Percentiles rank a stretch among this genome's conserved stretches.
These are phyloP conservation scores for Philereme transversata DNA, from an alignment of 2,888 invertebrate species.

Conservation along the genomic window DNA sequence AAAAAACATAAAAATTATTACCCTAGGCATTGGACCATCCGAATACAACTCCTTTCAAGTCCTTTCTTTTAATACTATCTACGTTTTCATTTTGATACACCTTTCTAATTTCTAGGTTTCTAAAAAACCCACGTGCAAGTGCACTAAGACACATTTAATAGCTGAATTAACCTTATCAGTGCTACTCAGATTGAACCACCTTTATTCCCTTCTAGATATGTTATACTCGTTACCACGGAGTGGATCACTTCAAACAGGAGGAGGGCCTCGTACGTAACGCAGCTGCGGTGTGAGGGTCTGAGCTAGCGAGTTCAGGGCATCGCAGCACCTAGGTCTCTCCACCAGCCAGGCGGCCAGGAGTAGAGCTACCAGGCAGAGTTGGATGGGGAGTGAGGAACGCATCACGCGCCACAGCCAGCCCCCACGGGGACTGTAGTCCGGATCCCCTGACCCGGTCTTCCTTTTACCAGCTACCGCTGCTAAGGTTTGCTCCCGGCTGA, in stretches of 20 bases:
- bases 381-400: conserved; percentile 90
- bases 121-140: conserved; percentile 2
- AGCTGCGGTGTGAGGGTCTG: conserved; percentile 91
- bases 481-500: conserved; percentile 57
- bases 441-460: conserved; percentile 83
- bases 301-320: conserved; percentile 89
- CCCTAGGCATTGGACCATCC: conserved; percentile 44
- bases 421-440: conserved; percentile 80
- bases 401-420: conserved; percentile 90
- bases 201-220: conserved; percentile 20
- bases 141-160: conserved; percentile 25
- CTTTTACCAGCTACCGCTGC: conserved; percentile 61
- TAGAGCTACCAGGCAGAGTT: conserved; percentile 88
- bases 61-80: too few relatives aligned
- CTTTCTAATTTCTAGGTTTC: conserved; percentile 4
- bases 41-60: too few relatives aligned
- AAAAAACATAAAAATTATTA: conserved; percentile 48
- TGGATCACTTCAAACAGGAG: conserved; percentile 86
- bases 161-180: conserved; percentile 17
- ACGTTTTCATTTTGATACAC: neutral
- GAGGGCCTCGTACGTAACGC: conserved; percentile 92
- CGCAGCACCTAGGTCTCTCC: conserved; percentile 91
- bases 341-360: conserved; percentile 90
- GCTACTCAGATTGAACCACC: conserved; percentile 20
- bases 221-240: conserved; percentile 26